Evolutionary conservation across 2,113 vertebrate genomes (phyloP).

Genomic region (Siniperca chuatsi): DNA sequence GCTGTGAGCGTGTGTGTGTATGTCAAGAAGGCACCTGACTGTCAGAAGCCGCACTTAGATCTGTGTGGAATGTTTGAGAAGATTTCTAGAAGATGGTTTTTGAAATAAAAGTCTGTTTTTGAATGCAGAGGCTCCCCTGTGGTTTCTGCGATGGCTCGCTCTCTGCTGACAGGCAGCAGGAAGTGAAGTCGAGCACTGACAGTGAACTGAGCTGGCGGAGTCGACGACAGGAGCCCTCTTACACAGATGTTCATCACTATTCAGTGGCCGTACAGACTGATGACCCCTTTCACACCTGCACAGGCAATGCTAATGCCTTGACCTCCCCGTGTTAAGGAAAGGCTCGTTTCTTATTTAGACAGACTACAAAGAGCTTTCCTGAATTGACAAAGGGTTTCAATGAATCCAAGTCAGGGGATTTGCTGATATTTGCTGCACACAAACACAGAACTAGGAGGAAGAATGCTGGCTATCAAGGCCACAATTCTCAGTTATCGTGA

Average conservation of each 20-base stretch:
- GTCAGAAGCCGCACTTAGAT: conserved; percentile 52
- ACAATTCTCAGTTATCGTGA: background rate
- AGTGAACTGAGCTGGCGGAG: conserved; percentile 15
- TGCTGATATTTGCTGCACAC: conserved; percentile 26
- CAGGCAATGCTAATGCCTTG: background rate
- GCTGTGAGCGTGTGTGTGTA: background rate
- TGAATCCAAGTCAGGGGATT: conserved; percentile 22
- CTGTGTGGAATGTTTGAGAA: conserved; percentile 30
- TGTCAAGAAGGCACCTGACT: conserved; percentile 42
- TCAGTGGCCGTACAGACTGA: background rate
- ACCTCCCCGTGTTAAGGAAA: background rate
- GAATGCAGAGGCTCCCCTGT: conserved; percentile 50
- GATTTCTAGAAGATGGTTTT: conserved; percentile 26
- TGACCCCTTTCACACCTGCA: conserved; percentile 41
- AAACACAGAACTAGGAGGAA: conserved; percentile 22
- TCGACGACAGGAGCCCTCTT: conserved; percentile 12
- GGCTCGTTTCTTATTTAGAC: conserved; percentile 22
- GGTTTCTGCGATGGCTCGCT: conserved; percentile 31
- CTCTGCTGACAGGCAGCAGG: conserved; percentile 54
- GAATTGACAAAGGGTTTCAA: conserved; percentile 17
- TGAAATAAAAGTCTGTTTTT: conserved; percentile 24
- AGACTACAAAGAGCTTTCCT: background rate
- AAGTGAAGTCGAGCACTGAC: conserved; percentile 30
- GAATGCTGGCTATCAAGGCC: background rate
- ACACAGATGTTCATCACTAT: conserved; percentile 54